Evolutionary conservation across 2,797 vertebrate genomes (phyloP), one percentile per base, ranked within the genome.

Genomic region (Karalla daura): DNA sequence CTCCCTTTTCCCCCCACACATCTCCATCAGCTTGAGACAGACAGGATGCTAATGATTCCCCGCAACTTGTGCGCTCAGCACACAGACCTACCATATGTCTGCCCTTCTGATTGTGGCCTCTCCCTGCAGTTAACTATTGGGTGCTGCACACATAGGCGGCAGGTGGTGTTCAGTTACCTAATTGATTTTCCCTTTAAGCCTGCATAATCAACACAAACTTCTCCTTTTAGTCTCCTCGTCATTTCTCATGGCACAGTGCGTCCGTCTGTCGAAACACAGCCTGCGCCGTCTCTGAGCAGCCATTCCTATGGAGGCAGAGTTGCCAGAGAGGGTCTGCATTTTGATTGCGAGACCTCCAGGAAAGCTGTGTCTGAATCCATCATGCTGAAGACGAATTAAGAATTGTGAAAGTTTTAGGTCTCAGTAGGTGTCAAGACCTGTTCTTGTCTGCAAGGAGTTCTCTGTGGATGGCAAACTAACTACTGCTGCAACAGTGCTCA

Each of bases 101-200:
- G 36, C 43, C 17, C 44, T 49, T 36, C 28, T 51, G 44, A 39
- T 51, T 44, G 20, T 33, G 39, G 17, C 45, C 25, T 36, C 39
- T 32, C 11, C 36, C 20, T 37, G 47, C n/a, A 32, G 51, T 43
- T 58, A 56, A 30, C 20, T 45, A 15, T 37, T 32, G 21, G 24
- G 18, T 37, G 21, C 41, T 53, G 53, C 35, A 27, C 32, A 63
- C 23, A 36, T n/a, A 46, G 39, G 33, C 15, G 13, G 20, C 45
- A 59, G 46, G 35, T 72, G 54, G 39, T 53, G 27, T 53, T 53
- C 46, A 43, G 39, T 35, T 10, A 47, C 30, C 21, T 28, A 47
- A 73, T 49, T 3, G 14, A 47, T 73, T 54, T 60, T 54, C 10
- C 28, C 32, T 41, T 39, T 52, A 28, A 25, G 17, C 33, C 40